These are phyloP conservation scores for Buphagus erythrorhynchus DNA, from an alignment of 2,797 vertebrate genomes.

Conservation along the genomic window DNA sequence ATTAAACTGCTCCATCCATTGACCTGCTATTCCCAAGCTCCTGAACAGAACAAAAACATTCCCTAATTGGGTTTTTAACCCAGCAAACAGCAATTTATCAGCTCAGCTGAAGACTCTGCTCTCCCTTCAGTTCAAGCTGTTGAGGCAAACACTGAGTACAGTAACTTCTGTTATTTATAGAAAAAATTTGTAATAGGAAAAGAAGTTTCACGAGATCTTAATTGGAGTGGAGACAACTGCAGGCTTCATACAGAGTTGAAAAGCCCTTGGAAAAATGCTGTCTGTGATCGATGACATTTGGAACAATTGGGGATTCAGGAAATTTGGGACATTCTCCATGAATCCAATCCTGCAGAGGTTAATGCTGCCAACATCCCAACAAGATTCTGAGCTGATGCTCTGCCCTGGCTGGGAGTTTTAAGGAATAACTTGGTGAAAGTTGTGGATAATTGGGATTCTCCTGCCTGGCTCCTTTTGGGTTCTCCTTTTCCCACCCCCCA, in stretches of 20 bases:
- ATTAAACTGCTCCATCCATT: background rate
- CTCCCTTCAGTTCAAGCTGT: background rate
- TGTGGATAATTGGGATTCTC: background rate
- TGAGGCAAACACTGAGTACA: background rate
- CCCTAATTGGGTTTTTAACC: background rate
- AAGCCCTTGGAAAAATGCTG: background rate
- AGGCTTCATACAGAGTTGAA: background rate
- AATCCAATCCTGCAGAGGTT: background rate
- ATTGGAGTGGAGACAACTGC: background rate
- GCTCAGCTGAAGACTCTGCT: background rate
- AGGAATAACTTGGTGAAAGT: background rate
- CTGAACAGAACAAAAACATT: background rate
- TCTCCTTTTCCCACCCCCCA: background rate
- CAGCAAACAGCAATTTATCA: background rate
- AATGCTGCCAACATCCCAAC: background rate
- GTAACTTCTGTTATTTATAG: conserved; percentile 17
- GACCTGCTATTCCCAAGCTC: background rate
- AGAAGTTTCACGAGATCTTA: background rate
- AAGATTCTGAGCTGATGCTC: background rate
- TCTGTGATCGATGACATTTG: background rate
- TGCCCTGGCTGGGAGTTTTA: too few species aligned
- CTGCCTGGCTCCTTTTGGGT: background rate
- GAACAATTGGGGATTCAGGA: background rate
- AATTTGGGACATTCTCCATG: background rate
- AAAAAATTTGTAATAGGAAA: background rate